Base-by-base conservation (phyloP, 2,113 vertebrate genomes). In the Scomber colias region DNA sequence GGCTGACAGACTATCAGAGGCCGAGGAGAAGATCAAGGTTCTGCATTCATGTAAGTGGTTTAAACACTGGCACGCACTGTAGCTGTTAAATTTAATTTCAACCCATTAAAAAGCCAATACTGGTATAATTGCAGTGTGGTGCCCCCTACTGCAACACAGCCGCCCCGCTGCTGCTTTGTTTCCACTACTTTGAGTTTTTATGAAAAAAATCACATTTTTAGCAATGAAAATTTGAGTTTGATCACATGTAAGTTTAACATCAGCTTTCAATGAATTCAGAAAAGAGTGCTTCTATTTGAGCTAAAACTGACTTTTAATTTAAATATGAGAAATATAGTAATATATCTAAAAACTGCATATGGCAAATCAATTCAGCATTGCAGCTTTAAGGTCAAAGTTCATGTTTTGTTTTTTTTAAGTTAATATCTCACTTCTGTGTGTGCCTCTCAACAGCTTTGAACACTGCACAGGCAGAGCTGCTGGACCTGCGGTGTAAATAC, bases 21-120 rank as follows among this genome's bases (percentile, higher is more conserved):
- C 98, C 24, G 96, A 99, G 90, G 97, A 97, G 91, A 98, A 97
- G 94, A 99, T 98, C 94, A 97, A 96, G 90, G 95, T 97, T 84
- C 95, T 99, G 71, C 97, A 97, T 53, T 95, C 97, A 95, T 97
- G 98, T 99, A 69, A 90, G 90, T 87, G 63, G 19, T 82, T 89
- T 45, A 69, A 71, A 82, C 75, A 78, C 64, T 70, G 62, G 35
- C 79, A 70, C 55, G 9, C 35, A 48, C 56, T 71, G 24, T 24
- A 75, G 75, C 79, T 72, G 69, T 80, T 77, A 57, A n/a, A 68
- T 81, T 79, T 51, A 30, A 82, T 77, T 53, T 75, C 11, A 55
- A 19, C 12, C 70, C 68, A 62, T 85, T 72, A 65, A 77, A 77
- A 19, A 81, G 19, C 45, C 40, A 16, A 5, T 35, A 30, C 2